Evolutionary conservation across 1,140 invertebrate genomes (phyloP).

Genomic region (Caenorhabditis brenneri): DNA sequence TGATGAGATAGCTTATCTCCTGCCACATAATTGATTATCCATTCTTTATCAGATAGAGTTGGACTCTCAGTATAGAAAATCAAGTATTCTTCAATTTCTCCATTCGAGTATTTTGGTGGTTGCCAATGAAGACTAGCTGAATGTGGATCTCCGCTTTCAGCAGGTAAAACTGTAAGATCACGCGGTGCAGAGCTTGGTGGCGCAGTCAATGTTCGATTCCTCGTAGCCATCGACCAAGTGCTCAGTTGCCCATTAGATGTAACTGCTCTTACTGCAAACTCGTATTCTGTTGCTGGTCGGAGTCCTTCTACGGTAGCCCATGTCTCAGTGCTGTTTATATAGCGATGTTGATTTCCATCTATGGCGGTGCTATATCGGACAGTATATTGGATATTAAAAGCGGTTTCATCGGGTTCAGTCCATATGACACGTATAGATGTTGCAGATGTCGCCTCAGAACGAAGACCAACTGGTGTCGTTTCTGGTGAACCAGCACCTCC

Average conservation of each 20-base stretch:
- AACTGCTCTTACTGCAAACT: conserved; percentile 81
- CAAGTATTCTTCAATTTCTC: conserved; percentile 80
- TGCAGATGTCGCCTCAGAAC: conserved; percentile 83
- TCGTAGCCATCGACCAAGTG: conserved; percentile 68
- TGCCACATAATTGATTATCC: conserved; percentile 83
- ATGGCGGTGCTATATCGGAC: conserved; percentile 33
- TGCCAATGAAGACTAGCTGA: conserved; percentile 83
- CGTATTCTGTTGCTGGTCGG: conserved; percentile 88
- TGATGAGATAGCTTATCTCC: conserved; percentile 84
- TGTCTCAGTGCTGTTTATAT: conserved; percentile 86
- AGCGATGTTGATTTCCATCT: conserved; percentile 76
- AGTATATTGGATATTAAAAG: conserved; percentile 73
- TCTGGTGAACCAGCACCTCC: conserved; percentile 60
- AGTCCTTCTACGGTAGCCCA: conserved; percentile 91
- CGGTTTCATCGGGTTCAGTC: conserved; percentile 79
- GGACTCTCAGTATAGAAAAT: conserved; percentile 80
- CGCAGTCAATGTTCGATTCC: conserved; percentile 66
- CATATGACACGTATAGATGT: conserved; percentile 89
- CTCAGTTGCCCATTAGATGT: conserved; percentile 43
- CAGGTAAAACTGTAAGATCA: conserved; percentile 78
- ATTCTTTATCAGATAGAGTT: conserved; percentile 79
- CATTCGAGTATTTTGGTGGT: conserved; percentile 86
- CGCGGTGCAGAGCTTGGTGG: conserved; percentile 77
- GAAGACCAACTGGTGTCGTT: conserved; percentile 83
- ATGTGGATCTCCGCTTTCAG: conserved; percentile 75